Conservation (phyloP, 2,797 vertebrate species). For the Cryptoprocta ferox region DNA sequence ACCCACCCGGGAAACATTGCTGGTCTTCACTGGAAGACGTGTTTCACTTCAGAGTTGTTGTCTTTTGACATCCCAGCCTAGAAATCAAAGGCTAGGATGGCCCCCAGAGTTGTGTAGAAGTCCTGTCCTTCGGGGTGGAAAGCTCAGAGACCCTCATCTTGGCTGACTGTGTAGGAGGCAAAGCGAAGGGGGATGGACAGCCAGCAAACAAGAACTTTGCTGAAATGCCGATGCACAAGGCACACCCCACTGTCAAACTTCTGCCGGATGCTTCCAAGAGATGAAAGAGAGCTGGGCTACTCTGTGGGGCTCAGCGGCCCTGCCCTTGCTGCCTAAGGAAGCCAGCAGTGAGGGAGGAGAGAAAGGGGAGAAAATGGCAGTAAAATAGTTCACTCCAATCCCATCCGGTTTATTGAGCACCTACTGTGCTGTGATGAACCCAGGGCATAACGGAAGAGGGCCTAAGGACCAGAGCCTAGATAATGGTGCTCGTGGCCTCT, state of each 20-base stretch:
- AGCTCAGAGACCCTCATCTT: not conserved
- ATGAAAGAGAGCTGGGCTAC: not conserved
- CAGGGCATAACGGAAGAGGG: not conserved
- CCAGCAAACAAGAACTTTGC: not conserved
- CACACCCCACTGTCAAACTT: not conserved
- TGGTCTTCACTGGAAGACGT: not conserved
- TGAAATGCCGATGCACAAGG: not conserved
- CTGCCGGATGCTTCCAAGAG: not conserved
- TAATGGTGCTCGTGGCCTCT: rapidly evolving
- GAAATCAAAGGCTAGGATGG: not conserved
- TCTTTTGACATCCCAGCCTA: not conserved
- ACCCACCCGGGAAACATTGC: rapidly evolving
- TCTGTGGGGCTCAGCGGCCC: rapidly evolving
- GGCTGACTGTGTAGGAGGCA: not conserved
- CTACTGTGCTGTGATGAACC: rapidly evolving
- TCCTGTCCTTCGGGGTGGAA: not conserved
- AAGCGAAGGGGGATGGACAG: not conserved
- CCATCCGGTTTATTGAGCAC: rapidly evolving
- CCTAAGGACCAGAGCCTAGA: not conserved
- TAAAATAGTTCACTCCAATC: rapidly evolving
- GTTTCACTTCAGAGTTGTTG: not conserved
- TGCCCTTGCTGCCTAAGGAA: not conserved
- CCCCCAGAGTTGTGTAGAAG: too few species aligned
- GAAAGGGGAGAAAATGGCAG: rapidly evolving
- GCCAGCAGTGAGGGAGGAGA: rapidly evolving